Conservation (phyloP, 1,140 invertebrate species). For the Diorhabda elongata region DNA sequence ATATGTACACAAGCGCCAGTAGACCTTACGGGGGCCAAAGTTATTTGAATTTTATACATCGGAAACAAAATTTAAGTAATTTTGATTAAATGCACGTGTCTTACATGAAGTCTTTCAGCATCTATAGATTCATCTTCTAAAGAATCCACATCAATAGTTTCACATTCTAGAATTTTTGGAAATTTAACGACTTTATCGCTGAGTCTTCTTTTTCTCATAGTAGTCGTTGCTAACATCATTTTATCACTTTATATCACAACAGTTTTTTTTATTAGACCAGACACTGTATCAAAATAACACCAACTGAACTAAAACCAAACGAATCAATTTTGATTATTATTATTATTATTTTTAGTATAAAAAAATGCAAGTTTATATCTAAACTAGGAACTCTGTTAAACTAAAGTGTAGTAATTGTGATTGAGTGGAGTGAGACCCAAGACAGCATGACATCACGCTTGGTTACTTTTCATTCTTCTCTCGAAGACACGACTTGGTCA, state of each 20-base stretch:
- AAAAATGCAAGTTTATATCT: slow-evolving; percentile 22
- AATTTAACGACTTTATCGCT: slow-evolving; percentile 31
- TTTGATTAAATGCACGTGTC: background rate
- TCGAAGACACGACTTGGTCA: slow-evolving; percentile 28
- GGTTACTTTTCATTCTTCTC: slow-evolving; percentile 41
- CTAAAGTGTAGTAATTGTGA: slow-evolving; percentile 37
- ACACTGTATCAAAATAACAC: background rate
- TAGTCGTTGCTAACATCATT: slow-evolving; percentile 26
- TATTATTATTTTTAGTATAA: no score
- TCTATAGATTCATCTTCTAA: slow-evolving; percentile 26
- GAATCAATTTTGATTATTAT: no score
- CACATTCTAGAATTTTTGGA: slow-evolving; percentile 32
- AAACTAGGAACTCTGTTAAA: slow-evolving; percentile 15
- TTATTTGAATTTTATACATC: no score
- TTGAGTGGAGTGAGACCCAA: slow-evolving; percentile 39
- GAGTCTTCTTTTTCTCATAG: slow-evolving; percentile 36
- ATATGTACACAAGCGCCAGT: no score
- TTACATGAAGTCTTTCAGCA: background rate
- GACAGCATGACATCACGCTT: slow-evolving; percentile 45
- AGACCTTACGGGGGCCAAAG: no score
- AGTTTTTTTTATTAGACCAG: background rate
- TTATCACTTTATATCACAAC: slow-evolving; percentile 3
- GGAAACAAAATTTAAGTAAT: background rate
- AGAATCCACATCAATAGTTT: slow-evolving; percentile 43
- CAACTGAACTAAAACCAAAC: no score